These are phyloP conservation scores for Sebastes oblongus DNA, from an alignment of 2,797 vertebrate species.

Conservation along the genomic window DNA sequence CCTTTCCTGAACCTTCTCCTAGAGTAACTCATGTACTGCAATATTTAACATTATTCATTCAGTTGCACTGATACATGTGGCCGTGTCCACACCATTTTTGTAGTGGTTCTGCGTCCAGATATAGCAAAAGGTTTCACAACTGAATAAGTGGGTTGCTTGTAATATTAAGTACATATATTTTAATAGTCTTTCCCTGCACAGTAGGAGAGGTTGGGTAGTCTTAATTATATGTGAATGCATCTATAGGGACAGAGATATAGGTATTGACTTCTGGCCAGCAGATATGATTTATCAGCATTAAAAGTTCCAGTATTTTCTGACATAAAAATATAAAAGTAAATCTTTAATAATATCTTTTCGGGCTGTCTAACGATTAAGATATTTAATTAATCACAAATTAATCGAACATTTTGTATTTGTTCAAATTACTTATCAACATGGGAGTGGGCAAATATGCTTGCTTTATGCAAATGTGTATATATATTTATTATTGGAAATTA, in stretches of 20 bases:
- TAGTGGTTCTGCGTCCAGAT: neutral
- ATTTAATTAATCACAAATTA: too few species aligned
- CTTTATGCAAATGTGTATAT: too few species aligned
- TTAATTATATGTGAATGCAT: neutral
- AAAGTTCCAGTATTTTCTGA: neutral
- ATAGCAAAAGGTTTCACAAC: neutral
- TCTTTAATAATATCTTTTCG: neutral
- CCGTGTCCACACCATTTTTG: neutral
- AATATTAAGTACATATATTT: neutral
- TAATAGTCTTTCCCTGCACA: neutral
- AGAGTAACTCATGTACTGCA: neutral
- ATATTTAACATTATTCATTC: neutral
- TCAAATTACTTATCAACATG: too few species aligned
- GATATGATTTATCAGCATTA: neutral
- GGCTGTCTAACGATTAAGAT: too few species aligned
- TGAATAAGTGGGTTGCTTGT: neutral
- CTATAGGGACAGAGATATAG: neutral
- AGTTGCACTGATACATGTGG: neutral
- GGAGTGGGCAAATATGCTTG: too few species aligned
- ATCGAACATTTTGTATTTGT: too few species aligned
- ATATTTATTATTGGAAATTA: too few species aligned
- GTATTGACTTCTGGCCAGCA: neutral
- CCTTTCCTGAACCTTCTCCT: neutral
- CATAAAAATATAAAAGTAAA: neutral
- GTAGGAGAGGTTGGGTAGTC: neutral